These are phyloP conservation scores for Apotomis turbidana DNA, from an alignment of 2,888 invertebrate species.

Conservation along the genomic window DNA sequence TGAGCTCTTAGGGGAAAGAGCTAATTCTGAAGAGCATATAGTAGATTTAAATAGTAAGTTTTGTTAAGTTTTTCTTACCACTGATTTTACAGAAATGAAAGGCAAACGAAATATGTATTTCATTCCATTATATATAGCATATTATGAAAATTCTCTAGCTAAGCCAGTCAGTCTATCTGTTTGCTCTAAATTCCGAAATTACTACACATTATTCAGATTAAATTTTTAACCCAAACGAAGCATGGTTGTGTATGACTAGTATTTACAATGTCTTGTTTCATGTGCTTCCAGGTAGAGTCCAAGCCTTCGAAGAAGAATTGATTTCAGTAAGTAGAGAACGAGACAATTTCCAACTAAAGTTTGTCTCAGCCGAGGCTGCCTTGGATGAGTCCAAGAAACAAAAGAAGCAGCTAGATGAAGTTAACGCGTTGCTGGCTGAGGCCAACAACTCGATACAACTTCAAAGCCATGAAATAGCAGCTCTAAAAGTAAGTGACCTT, in stretches of 20 bases:
- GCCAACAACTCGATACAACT: constrained; percentile 74
- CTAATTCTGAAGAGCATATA: constrained; percentile 77
- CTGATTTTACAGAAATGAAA: no score
- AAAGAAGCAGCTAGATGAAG: constrained; percentile 80
- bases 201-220: no score
- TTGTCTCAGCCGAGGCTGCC: constrained; percentile 78
- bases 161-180: no score
- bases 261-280: no score
- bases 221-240: no score
- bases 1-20: constrained; percentile 76
- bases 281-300: constrained; percentile 64
- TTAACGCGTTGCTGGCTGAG: constrained; percentile 72
- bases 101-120: no score
- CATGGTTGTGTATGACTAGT: no score
- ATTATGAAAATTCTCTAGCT: no score
- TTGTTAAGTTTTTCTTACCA: neutral
- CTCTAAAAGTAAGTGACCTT: constrained; percentile 65
- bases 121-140: no score
- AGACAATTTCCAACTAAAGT: constrained; percentile 75
- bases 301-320: constrained; percentile 78
- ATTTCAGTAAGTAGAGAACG: constrained; percentile 75
- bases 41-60: constrained; percentile 73
- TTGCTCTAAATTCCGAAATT: no score
- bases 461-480: constrained; percentile 74
- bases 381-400: constrained; percentile 83